phyloP scores from a whole-genome alignment of 2,797 vertebrate genomes.

The Enteromius anoplus region DNA sequence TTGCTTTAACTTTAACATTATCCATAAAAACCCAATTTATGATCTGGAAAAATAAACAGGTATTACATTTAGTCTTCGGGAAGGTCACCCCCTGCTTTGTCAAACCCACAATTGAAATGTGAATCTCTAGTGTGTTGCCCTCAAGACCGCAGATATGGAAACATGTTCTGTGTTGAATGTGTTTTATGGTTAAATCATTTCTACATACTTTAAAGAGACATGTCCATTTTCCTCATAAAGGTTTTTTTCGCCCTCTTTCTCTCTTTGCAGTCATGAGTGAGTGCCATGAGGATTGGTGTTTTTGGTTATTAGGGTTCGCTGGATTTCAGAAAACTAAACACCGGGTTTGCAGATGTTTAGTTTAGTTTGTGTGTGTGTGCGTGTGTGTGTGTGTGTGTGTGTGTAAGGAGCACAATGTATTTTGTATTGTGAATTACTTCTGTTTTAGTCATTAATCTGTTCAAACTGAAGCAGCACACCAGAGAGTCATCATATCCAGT shows the following conservation, averaged over 20 bases:
- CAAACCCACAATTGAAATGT: conserved; percentile 23
- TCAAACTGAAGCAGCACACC: neutral
- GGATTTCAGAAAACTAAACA: neutral
- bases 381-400: neutral
- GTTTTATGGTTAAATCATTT: neutral
- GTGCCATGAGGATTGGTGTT: neutral
- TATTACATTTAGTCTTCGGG: neutral
- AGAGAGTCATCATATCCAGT: conserved; percentile 32
- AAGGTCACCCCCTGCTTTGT: conserved; percentile 4
- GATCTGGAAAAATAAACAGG: neutral
- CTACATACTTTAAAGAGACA: conserved; percentile 8
- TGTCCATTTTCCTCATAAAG: conserved; percentile 16
- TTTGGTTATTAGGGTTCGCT: conserved; percentile 6
- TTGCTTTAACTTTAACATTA: neutral
- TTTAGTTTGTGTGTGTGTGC: neutral
- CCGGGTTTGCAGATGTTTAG: neutral
- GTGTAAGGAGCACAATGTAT: neutral
- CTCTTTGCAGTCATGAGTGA: neutral
- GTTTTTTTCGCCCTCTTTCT: neutral
- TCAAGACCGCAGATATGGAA: conserved; percentile 6
- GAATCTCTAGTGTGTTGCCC: neutral
- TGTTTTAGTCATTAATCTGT: conserved; percentile 32
- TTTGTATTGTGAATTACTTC: neutral
- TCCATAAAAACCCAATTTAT: neutral
- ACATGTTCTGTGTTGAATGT: neutral